Base-by-base conservation (phyloP, 2,888 invertebrate genomes). In the Tenthredo amoena region DNA sequence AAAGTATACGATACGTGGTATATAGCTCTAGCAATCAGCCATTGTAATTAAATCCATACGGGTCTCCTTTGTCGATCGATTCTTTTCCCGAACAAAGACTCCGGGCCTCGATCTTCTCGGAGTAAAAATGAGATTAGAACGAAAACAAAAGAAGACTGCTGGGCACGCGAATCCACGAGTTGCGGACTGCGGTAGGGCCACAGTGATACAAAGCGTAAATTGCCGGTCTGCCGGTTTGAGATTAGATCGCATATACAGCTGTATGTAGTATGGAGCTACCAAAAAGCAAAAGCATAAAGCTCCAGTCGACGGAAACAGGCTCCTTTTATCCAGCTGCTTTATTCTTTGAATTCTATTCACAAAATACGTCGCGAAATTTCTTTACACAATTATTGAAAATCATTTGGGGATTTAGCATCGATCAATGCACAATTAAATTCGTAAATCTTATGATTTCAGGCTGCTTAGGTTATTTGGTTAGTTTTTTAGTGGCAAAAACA, bases 201-300 rank as follows among this genome's bases (percentile, higher is more conserved):
- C 34, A 77, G 31, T 81, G 81, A 81, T 81, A 81, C 81, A 81
- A 62, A 81, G 81, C 81, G 81, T 58, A 12, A 81, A 81, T 81
- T 81, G 58, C 81, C 81, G 81, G 58, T 81, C 81, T 81, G 62
- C 40, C 34, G 81, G 81, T 58, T 81, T 62, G 58, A 81, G 81
- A 81, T 81, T 81, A 81, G 58, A 81, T 81, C 81, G 31, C 55
- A 55, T 34, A 76, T 34, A 76, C 15, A 43, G 10, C 76, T 62
- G 68, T 34, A 34, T 15, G 15, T 18, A 15, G 34, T 26, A 62
- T 62, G 34, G 26, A 77, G 21, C 18, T 34, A 31, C 77, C 55
- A 62, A 81, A 81, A 40, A 50, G 58, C 40, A 62, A 62, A 58
- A 37, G 37, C 62, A 81, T 58, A 62, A 81, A 62, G 37, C 34